Evolutionary conservation across 2,113 vertebrate genomes (phyloP), one percentile per base, ranked within the genome.

Genomic region (Pristiophorus japonicus): DNA sequence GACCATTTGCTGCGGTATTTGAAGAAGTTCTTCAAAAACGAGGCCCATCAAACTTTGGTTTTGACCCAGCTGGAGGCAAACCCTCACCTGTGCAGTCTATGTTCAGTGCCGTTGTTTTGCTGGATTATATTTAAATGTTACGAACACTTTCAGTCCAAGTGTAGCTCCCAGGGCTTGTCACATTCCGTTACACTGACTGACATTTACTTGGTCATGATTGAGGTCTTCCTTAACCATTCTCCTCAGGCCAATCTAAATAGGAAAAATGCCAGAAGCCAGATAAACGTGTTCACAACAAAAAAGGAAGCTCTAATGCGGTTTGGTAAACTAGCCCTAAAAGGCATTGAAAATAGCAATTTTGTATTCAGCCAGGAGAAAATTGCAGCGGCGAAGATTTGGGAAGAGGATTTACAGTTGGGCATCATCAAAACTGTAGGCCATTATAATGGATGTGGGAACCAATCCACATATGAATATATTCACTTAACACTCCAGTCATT

Each of bases 81-180:
- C 96, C 98, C 99, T 96, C 98, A 97, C 96, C 98, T 99, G 85
- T 98, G 97, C 95, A 98, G 98, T 96, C 97, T 99, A 96, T 99
- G 99, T 95, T 97, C 98, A 0, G 98, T 98, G 95, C 99, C 99
- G 0, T 97, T 99, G 0, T 99, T 99, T 97, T 99, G 98, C 96
- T 99, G 99, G 98, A 99, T 99, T 96, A 98, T 99, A 92, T 98
- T 99, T 95, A 98, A 98, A 96, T 98, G 98, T 96, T 99, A 98
- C 87, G 97, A 97, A 90, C 98, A 99, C 95, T 98, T 99, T 96
- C 97, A 97, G 67, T 96, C 97, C 0, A 55, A 97, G 95, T 97
- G 97, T 2, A 98, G 98, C 8, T 96, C 96, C 95, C 98, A 97
- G 0, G 97, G 98, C 67, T 97, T 98, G 96, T 98, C 98, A 0